Percentiles rank a stretch among this genome's conserved stretches.
phyloP scores from a whole-genome alignment of 2,888 invertebrate genomes.

The Anorthoa munda region DNA sequence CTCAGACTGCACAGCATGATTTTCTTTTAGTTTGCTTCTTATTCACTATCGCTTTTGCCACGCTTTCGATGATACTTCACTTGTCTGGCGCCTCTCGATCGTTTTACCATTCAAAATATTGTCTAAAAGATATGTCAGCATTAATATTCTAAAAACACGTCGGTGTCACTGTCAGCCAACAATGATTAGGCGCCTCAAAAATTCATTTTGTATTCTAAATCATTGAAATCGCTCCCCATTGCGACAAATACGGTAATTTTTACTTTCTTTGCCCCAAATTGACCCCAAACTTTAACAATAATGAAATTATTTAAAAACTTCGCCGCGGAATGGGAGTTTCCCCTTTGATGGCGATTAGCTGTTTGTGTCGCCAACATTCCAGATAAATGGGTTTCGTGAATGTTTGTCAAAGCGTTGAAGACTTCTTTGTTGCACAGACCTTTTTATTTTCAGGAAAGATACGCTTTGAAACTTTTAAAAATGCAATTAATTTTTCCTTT shows the following conservation, averaged over 20 bases:
- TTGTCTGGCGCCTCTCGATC: too few species aligned
- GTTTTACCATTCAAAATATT: neutral
- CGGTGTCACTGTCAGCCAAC: constrained; percentile 54
- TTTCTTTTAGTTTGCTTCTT: too few species aligned
- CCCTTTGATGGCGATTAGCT: constrained; percentile 63
- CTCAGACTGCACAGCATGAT: too few species aligned
- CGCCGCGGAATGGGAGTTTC: constrained; percentile 56
- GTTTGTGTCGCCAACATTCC: constrained; percentile 59
- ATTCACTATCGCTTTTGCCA: too few species aligned
- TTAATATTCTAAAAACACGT: neutral
- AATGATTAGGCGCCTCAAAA: constrained; percentile 60
- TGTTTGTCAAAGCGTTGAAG: constrained; percentile 43
- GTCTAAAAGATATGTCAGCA: neutral
- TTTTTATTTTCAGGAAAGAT: constrained; percentile 16
- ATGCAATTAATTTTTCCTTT: constrained; percentile 7
- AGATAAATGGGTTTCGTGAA: constrained; percentile 52
- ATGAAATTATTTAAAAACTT: constrained; percentile 71
- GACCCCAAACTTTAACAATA: constrained; percentile 68
- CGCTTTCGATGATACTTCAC: too few species aligned
- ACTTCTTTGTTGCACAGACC: constrained; percentile 38
- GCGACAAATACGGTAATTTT: constrained; percentile 67
- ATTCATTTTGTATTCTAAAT: constrained; percentile 63
- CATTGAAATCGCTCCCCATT: constrained; percentile 59
- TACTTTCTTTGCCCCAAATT: constrained; percentile 62
- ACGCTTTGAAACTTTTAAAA: constrained; percentile 14